Evolutionary conservation across 2,113 vertebrate genomes (phyloP), one percentile per base, ranked within the genome.

Genomic region (Melanostigma gelatinosum): DNA sequence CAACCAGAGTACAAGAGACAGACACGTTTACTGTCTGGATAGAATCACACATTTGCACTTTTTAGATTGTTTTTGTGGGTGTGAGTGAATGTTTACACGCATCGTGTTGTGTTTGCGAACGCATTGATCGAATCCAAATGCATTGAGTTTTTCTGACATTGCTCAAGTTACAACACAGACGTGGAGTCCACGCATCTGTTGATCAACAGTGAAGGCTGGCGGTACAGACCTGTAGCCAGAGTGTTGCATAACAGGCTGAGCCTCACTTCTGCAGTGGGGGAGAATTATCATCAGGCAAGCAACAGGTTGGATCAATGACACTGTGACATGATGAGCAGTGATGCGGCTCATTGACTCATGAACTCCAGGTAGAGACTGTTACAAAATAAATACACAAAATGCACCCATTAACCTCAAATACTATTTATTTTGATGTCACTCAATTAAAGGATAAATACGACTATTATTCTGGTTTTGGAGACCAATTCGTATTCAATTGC

Each of bases 271-370:
- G 54, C 54, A 61, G 58, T 4, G 42, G 42, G 65, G 70, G 52
- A 65, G 68, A 76, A 64, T 55, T 40, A 83, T 50, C 72, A 69
- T 60, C 8, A 55, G 77, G 12, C 55, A 16, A 34, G 79, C 77
- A 89, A 83, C 86, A 87, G 70, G 85, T 83, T 86, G 67, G 70
- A 80, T 70, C 80, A 65, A 57, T 79, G 75, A 77, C 64, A 76
- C 77, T 71, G 67, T 63, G 48, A 72, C 65, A 75, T 36, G 50
- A 50, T 20, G 2, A 66, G 54, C 11, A 20, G 38, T 13, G 34
- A 60, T 52, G 52, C 24, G 50, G 64, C 2, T 18, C 57, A 15
- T 69, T 10, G 62, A 69, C 71, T 63, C 44, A 0, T 75, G 78
- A 80, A 29, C 72, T 61, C 12, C 24, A 44, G 6, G 22, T n/a